Evolutionary conservation across 2,888 invertebrate genomes (phyloP), one percentile per base, ranked within the genome.

Genomic region (Trichacis sp.): DNA sequence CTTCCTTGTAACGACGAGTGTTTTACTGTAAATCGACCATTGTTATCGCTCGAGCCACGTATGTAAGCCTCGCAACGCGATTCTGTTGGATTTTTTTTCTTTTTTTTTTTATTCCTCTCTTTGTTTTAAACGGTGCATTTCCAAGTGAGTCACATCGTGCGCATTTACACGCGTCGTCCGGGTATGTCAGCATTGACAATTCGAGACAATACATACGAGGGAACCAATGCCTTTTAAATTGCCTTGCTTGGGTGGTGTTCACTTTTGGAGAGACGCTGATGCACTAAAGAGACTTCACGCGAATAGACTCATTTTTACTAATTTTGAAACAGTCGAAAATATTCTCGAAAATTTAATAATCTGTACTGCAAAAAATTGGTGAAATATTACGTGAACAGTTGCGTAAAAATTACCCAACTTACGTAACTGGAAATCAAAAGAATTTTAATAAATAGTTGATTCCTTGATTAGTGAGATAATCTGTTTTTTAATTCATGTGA

Each of bases 141-240:
- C 54, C 55, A 20, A 67, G 47, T 59, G 65, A 67, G 67, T 67
- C 60, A 66, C 62, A 64, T 61, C 64, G 59, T 54, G 40, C 64
- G 55, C 48, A 33, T 18, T 14, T 12, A 24, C 30, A 64, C 60
- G 58, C 54, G 67, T 64, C 49, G 50, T 64, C 61, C 64, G 61
- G 58, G 56, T 60, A 68, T 63, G 59, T 64, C 66, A 67, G 62
- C 65, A 61, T 66, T 71, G 71, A 73, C 68, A 71, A 78, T 72
- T 75, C 73, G 73, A 74, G 80, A 81, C 80, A 79, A 80, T 81
- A 80, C 74, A 75, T 69, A 76, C 69, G 71, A 74, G 73, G 71
- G 76, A 80, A 81, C 76, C 69, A 78, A 79, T 80, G 81, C 80
- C 80, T 82, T 82, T 71, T 73, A 68, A 76, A 79, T 78, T 80